Percentiles rank a stretch among this genome's conserved stretches.
phyloP scores from a whole-genome alignment of 2,797 vertebrate genomes.

The Sebastes trivittatus region DNA sequence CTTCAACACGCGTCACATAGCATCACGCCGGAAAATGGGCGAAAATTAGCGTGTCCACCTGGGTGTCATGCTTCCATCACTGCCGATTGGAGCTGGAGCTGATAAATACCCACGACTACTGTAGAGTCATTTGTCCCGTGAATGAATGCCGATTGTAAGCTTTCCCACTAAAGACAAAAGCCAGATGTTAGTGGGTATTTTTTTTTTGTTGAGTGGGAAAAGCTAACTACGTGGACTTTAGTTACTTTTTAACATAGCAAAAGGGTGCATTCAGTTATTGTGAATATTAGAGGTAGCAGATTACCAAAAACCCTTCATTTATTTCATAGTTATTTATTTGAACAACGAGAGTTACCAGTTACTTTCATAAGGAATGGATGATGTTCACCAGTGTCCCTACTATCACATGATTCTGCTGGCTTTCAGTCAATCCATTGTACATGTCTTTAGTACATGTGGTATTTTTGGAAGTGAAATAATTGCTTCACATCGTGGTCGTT shows the following conservation, averaged over 20 bases:
- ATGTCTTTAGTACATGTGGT: not conserved
- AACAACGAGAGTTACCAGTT: not conserved
- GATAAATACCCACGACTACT: too few relatives aligned
- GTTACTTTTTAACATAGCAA: not conserved
- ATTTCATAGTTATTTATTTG: not conserved
- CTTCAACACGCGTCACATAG: too few relatives aligned
- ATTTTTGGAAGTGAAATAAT: not conserved
- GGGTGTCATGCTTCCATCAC: too few relatives aligned
- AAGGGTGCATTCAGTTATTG: not conserved
- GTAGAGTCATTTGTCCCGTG: accelerated
- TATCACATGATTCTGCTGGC: not conserved
- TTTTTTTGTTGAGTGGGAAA: too few relatives aligned
- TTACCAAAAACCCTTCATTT: not conserved
- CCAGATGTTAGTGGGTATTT: too few relatives aligned
- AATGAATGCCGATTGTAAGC: too few relatives aligned
- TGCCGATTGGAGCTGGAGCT: accelerated
- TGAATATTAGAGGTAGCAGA: not conserved
- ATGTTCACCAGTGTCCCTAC: not conserved
- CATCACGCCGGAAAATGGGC: too few relatives aligned
- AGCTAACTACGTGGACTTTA: too few relatives aligned
- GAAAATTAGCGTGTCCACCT: accelerated
- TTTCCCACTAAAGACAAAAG: too few relatives aligned
- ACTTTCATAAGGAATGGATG: not conserved
- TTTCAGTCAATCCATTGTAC: not conserved
- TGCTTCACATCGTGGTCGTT: not conserved